phyloP scores from a whole-genome alignment of 2,888 invertebrate genomes.

The Dicyrtomina minuta region DNA sequence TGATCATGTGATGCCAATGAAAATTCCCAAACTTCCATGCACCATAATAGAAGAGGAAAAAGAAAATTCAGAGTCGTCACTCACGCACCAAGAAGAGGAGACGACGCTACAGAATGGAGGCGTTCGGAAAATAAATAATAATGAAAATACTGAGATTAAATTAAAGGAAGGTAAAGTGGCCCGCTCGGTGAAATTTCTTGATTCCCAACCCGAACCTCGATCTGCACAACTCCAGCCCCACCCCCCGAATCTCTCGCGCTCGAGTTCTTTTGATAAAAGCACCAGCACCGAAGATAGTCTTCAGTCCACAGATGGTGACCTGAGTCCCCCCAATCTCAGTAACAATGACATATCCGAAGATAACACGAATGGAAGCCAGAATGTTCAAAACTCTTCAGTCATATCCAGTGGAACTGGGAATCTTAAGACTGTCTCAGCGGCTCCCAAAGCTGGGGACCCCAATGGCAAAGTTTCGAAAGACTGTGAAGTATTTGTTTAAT shows the following conservation, averaged over 20 bases:
- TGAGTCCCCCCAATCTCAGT: not conserved
- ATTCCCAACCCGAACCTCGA: not conserved
- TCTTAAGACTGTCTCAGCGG: constrained; percentile 23
- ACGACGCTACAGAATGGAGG: no score
- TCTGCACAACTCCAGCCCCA: not conserved
- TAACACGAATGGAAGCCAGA: not conserved
- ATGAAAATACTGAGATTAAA: not conserved
- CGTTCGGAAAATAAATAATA: not conserved
- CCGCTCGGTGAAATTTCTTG: not conserved
- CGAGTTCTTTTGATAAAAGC: constrained; percentile 17
- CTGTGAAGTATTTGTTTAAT: constrained; percentile 52
- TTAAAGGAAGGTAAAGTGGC: not conserved
- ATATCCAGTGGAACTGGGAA: not conserved
- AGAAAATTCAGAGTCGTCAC: no score
- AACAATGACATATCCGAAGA: not conserved
- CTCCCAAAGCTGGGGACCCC: not conserved
- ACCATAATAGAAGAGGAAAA: not conserved
- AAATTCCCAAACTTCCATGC: not conserved
- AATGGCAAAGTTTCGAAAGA: constrained; percentile 41
- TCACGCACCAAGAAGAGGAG: no score
- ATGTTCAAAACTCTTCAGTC: not conserved
- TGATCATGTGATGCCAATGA: not conserved
- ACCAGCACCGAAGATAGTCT: not conserved
- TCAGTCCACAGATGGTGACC: not conserved
- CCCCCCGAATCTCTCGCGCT: constrained; percentile 18